Evolutionary conservation across 2,888 invertebrate genomes (phyloP).

Genomic region (Melieria crassipennis): DNA sequence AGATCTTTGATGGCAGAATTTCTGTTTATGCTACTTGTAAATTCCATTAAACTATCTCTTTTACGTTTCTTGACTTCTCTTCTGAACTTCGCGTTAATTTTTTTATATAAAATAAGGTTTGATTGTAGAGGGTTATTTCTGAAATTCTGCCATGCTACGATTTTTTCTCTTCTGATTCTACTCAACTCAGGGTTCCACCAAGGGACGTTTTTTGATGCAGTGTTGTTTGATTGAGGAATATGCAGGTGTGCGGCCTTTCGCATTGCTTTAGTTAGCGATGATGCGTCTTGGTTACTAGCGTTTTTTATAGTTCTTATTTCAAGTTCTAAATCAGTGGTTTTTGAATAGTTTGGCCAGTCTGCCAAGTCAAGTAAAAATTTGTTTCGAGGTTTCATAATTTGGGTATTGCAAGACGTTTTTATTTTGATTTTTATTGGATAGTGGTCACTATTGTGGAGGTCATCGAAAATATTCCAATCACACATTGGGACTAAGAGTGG

Average conservation of each 20-base stretch:
- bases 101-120: conserved; percentile 17
- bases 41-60: conserved; percentile 15
- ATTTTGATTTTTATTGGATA: conserved; percentile 29
- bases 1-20: conserved; percentile 10
- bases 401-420: neutral
- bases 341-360: conserved; percentile 10
- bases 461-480: conserved; percentile 28
- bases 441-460: conserved; percentile 32
- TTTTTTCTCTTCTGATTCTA: conserved; percentile 10
- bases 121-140: neutral
- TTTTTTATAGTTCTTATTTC: neutral
- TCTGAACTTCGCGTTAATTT: conserved; percentile 15
- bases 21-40: conserved; percentile 27
- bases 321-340: neutral
- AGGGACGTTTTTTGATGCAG: neutral
- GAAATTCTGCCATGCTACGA: neutral
- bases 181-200: conserved; percentile 11
- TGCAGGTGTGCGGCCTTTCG: neutral
- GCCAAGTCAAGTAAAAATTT: conserved; percentile 15
- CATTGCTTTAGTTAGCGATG: conserved; percentile 2
- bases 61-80: conserved; percentile 16
- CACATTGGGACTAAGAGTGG: conserved; percentile 15
- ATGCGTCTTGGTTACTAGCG: conserved; percentile 9
- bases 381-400: neutral
- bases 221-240: conserved; percentile 18